Evolutionary conservation across 2,888 invertebrate genomes (phyloP), one percentile per base, ranked within the genome.

Genomic region (Harpalus rubripes): DNA sequence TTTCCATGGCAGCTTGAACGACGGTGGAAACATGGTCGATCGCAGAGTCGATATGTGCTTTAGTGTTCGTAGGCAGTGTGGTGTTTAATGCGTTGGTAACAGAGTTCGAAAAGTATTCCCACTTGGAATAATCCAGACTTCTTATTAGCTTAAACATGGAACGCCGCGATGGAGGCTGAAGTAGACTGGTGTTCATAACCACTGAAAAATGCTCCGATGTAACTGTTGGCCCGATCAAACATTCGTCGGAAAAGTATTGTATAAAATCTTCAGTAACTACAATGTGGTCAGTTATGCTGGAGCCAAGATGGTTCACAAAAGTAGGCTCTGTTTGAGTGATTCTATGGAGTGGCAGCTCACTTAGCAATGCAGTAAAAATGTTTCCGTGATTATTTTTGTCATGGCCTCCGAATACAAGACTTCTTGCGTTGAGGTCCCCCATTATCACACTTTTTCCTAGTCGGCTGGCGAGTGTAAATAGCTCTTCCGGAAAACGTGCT

Each of bases 181-280:
- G 7, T 6, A 63, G 72, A 41, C 39, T 39, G 8, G 7, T 15
- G 41, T 72, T 16, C 1, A 72, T 41, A 4, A 72, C 16, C 41
- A 72, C 52, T 15, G 85, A 83, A n/a, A 85, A 16, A 16, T 85
- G 85, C 16, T 83, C 85, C 0, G 85, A 85, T 0, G 85, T 83
- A n/a, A 85, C 39, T 0, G 85, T 82, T 10, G 83, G 81, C 12
- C 85, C 85, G 15, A 85, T 83, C 15, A n/a, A 41, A 18, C 78
- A 18, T 7, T 56, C 52, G 0, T 63, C 16, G 22, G 63, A 76
- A 8, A 79, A 44, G 16, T 68, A 22, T 10, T 59, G 65, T 4
- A 16, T 39, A n/a, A 83, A 32, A 7, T 58, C 26, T 56, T 79
- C 72, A 16, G 85, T 52, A 12, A 85, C 41, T 8, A 83, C 18